These are phyloP conservation scores for Myripristis jacobus DNA, from an alignment of 2,797 vertebrate genomes.

Conservation along the genomic window DNA sequence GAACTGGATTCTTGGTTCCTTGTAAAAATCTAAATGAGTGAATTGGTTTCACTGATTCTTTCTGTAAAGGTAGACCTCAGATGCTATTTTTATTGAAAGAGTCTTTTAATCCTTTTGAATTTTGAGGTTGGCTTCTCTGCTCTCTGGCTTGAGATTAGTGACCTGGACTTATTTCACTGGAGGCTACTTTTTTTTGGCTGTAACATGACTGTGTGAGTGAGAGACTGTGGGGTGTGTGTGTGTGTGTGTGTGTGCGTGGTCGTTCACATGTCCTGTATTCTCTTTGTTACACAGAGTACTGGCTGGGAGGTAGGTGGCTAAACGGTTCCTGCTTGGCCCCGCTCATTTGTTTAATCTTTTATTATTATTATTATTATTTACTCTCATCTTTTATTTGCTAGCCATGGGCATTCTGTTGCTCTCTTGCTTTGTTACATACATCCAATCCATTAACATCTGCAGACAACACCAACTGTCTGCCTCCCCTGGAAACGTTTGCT, in stretches of 20 bases:
- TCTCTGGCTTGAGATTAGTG: slow-evolving; percentile 29
- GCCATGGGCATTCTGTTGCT: slow-evolving; percentile 89
- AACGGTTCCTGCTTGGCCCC: slow-evolving; percentile 93
- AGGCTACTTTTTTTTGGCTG: slow-evolving; percentile 34
- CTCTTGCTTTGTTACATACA: slow-evolving; percentile 81
- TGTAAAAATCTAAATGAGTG: too few species aligned
- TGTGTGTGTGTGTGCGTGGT: slow-evolving; percentile 59
- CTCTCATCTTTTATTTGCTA: slow-evolving; percentile 87
- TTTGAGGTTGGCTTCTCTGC: slow-evolving; percentile 29
- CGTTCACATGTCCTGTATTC: slow-evolving; percentile 87
- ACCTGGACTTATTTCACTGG: slow-evolving; percentile 32
- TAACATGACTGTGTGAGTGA: slow-evolving; percentile 34
- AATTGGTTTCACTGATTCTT: not conserved
- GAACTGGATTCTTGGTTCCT: too few species aligned
- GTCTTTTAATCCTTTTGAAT: not conserved
- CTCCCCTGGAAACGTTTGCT: slow-evolving; percentile 68
- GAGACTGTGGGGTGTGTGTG: slow-evolving; percentile 4
- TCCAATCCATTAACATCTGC: slow-evolving; percentile 94
- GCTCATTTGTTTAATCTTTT: slow-evolving; percentile 60
- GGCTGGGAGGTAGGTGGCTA: slow-evolving; percentile 99
- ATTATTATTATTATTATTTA: slow-evolving; percentile 31
- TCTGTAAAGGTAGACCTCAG: not conserved
- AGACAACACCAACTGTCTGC: slow-evolving; percentile 78
- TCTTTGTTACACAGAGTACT: slow-evolving; percentile 99
- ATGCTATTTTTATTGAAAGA: not conserved